Evolutionary conservation across 2,113 vertebrate genomes (phyloP), one percentile per base, ranked within the genome.

Genomic region (Coturnix japonica): DNA sequence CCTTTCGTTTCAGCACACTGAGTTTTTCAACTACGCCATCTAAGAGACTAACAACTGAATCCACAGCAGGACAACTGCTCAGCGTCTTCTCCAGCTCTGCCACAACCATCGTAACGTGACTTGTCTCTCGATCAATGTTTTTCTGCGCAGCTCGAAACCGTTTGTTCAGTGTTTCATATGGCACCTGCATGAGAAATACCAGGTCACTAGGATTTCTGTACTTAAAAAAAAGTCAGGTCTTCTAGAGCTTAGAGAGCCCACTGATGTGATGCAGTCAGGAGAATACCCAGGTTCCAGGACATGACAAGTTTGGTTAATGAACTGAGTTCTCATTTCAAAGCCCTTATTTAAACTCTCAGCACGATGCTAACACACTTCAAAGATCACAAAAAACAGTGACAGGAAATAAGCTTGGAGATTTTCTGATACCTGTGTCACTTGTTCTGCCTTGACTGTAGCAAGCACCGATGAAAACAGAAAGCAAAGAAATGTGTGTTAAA

Each of bases 11-110:
- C 70, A 99, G 98, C 49, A 99, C 99, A 0, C 99, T 99, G 85
- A 99, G 98, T 77, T 99, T 99, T 95, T 99, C 99, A 72, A 99
- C 99, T 39, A 99, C 99, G 1, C 99, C 99, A 18, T 99, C 99
- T 87, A 99, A 97, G 44, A 99, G 98, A 39, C 99, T 99, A 93
- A 99, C 99, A 77, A 99, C 99, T 0, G 99, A 99, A 96, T 99
- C 99, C 39, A 99, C 99, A 6, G 99, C 99, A 0, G 99, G 99
- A 91, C 99, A 99, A 91, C 98, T 98, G 97, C 98, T 98, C 94
- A 99, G 96, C 0, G 99, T 99, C 97, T 99, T 99, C 97, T 99
- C 99, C 95, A 99, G 97, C 97, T 99, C 99, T 0, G 99, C 99
- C 44, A 99, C 99, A 26, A 99, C 99, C 99, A 99, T 99, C 16